phyloP scores from a whole-genome alignment of 2,888 invertebrate species.

The Himalopsyche anomala region DNA sequence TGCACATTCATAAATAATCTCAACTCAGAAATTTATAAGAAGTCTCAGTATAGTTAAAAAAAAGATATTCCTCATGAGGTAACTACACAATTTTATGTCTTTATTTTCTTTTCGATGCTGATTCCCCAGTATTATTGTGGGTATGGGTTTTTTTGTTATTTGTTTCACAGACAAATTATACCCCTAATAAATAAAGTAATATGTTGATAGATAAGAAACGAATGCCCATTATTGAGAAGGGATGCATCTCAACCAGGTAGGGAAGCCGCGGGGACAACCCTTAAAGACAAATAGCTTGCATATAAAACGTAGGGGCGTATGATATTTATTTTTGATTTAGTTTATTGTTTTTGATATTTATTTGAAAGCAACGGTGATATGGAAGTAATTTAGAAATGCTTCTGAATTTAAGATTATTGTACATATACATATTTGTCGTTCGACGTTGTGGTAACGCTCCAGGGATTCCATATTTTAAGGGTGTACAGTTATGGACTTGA shows the following conservation, averaged over 20 bases:
- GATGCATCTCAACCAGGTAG: constrained; percentile 44
- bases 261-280: constrained; percentile 36
- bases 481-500: too few relatives aligned
- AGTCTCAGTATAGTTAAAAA: background rate
- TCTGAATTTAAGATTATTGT: background rate
- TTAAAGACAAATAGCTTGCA: constrained; percentile 39
- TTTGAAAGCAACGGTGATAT: background rate
- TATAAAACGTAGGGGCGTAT: constrained; percentile 4
- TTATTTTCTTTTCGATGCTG: constrained; percentile 51
- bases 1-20: background rate
- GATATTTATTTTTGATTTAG: constrained; percentile 37
- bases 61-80: background rate
- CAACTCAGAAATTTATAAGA: too few relatives aligned
- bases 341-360: constrained; percentile 12
- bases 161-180: constrained; percentile 60
- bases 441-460: too few relatives aligned
- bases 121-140: constrained; percentile 39
- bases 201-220: constrained; percentile 60
- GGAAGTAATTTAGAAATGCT: constrained; percentile 23
- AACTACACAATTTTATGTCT: constrained; percentile 57
- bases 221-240: constrained; percentile 51
- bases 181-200: constrained; percentile 63
- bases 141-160: constrained; percentile 47
- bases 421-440: too few relatives aligned
- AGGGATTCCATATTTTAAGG: too few relatives aligned